Conservation (phyloP, 2,888 invertebrate species). For the Cryptocephalus primarius region DNA sequence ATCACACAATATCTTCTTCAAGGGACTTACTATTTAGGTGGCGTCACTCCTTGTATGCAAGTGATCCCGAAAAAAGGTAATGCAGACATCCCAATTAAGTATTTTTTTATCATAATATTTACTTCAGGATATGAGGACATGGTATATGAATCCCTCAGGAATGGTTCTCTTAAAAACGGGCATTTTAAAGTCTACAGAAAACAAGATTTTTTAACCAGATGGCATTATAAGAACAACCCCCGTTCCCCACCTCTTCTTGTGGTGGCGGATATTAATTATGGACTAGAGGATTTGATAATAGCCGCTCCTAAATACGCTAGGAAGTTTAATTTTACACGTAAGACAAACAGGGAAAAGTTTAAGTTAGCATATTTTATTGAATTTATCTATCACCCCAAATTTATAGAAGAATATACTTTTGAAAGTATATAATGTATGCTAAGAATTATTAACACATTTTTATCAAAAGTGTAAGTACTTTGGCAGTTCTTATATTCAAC, state of each 20-base stretch:
- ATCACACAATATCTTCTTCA: conserved; percentile 41
- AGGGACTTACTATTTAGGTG: conserved; percentile 40
- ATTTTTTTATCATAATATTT: not conserved
- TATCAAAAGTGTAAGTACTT: too few species aligned
- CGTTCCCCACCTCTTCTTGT: conserved; percentile 51
- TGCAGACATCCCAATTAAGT: too few species aligned
- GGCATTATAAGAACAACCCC: conserved; percentile 50
- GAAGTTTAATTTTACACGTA: conserved; percentile 40
- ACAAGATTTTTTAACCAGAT: conserved; percentile 46
- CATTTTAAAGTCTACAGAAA: conserved; percentile 49
- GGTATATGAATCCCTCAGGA: conserved; percentile 40
- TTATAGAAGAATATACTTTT: too few species aligned
- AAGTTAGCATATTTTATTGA: too few species aligned
- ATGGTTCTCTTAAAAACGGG: conserved; percentile 32
- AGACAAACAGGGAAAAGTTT: conserved; percentile 5
- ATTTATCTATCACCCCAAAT: too few species aligned
- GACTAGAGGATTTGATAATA: conserved; percentile 43
- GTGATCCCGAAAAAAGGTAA: conserved; percentile 48
- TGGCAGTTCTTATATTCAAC: too few species aligned
- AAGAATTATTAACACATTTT: too few species aligned
- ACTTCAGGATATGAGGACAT: conserved; percentile 37
- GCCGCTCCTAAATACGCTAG: conserved; percentile 35
- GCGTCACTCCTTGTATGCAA: conserved; percentile 46
- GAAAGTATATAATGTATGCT: too few species aligned
- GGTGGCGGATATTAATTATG: conserved; percentile 51